Conservation (phyloP, 2,113 vertebrate species). For the Merops nubicus region DNA sequence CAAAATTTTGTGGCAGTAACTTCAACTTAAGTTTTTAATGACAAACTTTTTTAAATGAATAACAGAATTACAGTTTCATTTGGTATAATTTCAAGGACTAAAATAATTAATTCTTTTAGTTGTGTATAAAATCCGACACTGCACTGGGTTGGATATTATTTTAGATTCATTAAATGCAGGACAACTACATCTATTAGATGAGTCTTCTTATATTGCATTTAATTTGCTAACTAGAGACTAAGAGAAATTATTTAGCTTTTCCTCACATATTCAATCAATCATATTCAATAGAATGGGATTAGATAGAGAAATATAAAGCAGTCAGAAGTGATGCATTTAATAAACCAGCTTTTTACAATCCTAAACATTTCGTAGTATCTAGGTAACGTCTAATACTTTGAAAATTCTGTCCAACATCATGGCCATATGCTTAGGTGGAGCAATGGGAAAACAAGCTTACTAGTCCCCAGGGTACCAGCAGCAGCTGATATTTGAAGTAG, state of each 20-base stretch:
- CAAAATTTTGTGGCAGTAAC: not conserved
- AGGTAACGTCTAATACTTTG: not conserved
- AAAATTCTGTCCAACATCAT: not conserved
- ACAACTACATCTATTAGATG: rapidly evolving
- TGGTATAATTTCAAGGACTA: not conserved
- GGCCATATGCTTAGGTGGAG: not conserved
- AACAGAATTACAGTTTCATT: not conserved
- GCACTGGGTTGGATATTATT: not conserved
- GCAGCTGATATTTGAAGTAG: not conserved
- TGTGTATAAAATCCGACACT: not conserved
- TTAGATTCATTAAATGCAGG: not conserved
- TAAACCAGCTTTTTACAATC: not conserved
- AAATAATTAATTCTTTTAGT: not conserved
- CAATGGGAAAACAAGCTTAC: not conserved
- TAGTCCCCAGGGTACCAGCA: not conserved
- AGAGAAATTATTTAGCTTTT: not conserved
- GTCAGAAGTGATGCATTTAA: not conserved
- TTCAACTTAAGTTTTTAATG: not conserved
- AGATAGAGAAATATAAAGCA: not conserved
- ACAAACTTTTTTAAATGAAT: not conserved
- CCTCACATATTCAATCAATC: not conserved
- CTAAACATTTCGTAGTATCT: not conserved
- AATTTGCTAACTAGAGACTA: not conserved
- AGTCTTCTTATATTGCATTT: not conserved
- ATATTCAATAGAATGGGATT: not conserved